phyloP scores from a whole-genome alignment of 2,797 vertebrate genomes.

The Poeciliopsis presidionis region DNA sequence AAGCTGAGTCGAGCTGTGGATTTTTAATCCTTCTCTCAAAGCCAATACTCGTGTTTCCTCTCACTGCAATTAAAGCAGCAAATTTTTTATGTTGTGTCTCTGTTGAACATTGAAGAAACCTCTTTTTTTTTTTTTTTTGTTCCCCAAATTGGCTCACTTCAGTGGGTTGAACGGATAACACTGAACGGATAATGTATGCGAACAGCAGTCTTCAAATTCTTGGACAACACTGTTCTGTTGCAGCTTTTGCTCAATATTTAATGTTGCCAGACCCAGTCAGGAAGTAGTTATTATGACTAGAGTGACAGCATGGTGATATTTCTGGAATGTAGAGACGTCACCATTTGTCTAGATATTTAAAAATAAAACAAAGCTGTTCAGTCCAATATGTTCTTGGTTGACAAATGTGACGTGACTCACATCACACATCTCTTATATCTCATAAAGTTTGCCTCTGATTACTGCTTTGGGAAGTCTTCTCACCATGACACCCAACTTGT shows the following conservation, averaged over 20 bases:
- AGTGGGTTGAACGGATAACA: neutral
- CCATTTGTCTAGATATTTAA: neutral
- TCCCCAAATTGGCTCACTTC: neutral
- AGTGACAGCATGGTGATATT: neutral
- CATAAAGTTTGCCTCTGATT: neutral
- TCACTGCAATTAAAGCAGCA: neutral
- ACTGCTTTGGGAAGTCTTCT: neutral
- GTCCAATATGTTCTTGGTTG: neutral
- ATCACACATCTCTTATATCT: neutral
- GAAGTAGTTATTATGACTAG: neutral
- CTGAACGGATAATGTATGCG: neutral
- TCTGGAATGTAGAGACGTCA: neutral
- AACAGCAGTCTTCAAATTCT: neutral
- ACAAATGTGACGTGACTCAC: neutral
- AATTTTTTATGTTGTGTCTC: neutral
- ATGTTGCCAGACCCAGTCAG: neutral
- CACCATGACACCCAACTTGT: neutral
- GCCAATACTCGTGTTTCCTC: neutral
- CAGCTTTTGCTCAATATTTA: neutral
- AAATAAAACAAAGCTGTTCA: neutral
- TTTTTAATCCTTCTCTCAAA: neutral
- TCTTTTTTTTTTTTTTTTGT: neutral
- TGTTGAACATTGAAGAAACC: neutral
- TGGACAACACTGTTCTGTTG: neutral
- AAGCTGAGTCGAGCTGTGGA: neutral